phyloP scores from a whole-genome alignment of 2,888 invertebrate species.

The Himalopsyche japonica region DNA sequence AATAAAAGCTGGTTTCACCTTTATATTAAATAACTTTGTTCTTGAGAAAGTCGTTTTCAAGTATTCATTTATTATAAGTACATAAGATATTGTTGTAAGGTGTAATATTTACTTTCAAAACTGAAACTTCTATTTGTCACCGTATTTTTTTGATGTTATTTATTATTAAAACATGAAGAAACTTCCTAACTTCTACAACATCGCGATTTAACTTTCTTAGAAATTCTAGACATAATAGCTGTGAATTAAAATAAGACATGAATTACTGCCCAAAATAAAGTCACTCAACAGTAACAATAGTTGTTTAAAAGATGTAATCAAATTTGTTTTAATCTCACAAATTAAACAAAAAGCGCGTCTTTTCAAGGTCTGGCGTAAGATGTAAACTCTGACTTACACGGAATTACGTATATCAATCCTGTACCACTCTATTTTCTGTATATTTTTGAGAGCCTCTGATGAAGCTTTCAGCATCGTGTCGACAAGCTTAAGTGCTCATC shows the following conservation, averaged over 20 bases:
- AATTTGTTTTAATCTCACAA: not conserved
- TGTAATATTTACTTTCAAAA: too few species aligned
- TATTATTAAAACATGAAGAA: too few species aligned
- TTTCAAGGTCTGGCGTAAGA: not conserved
- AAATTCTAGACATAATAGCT: not conserved
- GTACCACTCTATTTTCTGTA: not conserved
- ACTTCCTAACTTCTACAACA: not conserved
- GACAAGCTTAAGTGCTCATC: conserved; percentile 6
- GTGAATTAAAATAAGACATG: not conserved
- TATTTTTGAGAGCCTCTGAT: not conserved
- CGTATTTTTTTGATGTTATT: too few species aligned
- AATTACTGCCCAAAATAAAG: not conserved
- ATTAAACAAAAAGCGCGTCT: not conserved
- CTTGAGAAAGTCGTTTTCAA: too few species aligned
- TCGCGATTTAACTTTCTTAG: not conserved
- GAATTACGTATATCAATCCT: not conserved
- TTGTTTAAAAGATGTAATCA: not conserved
- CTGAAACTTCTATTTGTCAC: too few species aligned
- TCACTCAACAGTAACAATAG: not conserved
- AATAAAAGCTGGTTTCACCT: too few species aligned
- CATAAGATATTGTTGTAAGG: too few species aligned
- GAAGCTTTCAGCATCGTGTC: not conserved
- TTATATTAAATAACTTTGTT: too few species aligned
- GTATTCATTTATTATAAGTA: too few species aligned
- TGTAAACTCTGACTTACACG: not conserved